Conservation (phyloP, 37 sponge, comb jelly and placozoan genomes). For the Beroe forskalii region DNA sequence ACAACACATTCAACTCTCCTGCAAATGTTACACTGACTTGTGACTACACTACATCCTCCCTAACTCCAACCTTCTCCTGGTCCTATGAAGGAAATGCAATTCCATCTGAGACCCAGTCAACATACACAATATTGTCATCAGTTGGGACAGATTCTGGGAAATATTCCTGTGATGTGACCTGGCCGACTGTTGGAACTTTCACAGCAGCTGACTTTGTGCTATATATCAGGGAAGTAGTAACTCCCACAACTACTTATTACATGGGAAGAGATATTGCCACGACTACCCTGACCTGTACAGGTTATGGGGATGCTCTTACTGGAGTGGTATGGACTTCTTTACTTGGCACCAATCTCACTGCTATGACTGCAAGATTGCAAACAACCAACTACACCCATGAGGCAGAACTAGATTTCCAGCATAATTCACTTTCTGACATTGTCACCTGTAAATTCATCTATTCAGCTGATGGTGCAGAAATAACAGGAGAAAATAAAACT, state of each 20-base stretch:
- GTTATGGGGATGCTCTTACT: neutral
- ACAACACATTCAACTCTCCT: neutral
- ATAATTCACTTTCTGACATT: neutral
- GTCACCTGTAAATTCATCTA: neutral
- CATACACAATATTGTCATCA: neutral
- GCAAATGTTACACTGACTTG: neutral
- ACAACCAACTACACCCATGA: neutral
- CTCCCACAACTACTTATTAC: neutral
- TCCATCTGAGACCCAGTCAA: neutral
- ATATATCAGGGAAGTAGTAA: neutral
- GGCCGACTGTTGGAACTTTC: conserved; percentile 8
- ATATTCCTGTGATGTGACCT: neutral
- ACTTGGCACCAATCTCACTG: neutral
- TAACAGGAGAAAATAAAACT: neutral
- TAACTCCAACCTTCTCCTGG: neutral
- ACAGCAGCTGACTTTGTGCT: conserved; percentile 14
- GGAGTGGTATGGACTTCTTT: neutral
- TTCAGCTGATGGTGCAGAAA: neutral
- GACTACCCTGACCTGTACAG: conserved; percentile 22
- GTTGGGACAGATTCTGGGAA: neutral
- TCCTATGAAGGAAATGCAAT: neutral
- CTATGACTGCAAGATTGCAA: neutral
- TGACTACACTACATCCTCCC: neutral
- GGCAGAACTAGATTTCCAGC: neutral
- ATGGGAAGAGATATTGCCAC: neutral